Evolutionary conservation across 35 echinoderm and acorn worm genomes (phyloP), one percentile per base, ranked within the genome.

Genomic region (Ptychodera flava): DNA sequence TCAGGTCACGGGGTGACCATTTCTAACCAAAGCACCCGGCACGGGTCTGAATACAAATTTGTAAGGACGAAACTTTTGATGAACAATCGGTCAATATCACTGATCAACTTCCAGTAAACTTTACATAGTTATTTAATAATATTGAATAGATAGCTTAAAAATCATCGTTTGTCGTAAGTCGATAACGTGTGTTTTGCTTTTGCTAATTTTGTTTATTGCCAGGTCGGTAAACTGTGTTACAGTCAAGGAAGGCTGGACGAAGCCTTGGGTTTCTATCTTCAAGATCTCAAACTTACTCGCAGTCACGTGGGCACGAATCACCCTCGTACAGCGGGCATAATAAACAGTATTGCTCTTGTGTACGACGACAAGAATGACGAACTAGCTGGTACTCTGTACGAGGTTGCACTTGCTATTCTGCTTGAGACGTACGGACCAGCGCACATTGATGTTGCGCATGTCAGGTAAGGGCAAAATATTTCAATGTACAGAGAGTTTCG

Each of bases 161-260:
- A n/a, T n/a, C n/a, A n/a, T n/a, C n/a, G n/a, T n/a, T n/a, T n/a
- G n/a, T n/a, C n/a, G n/a, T n/a, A n/a, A n/a, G n/a, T n/a, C n/a
- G n/a, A n/a, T n/a, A n/a, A n/a, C n/a, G n/a, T n/a, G n/a, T n/a
- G n/a, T n/a, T n/a, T n/a, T n/a, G n/a, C n/a, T n/a, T n/a, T n/a
- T n/a, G n/a, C n/a, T n/a, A n/a, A n/a, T n/a, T n/a, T n/a, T n/a
- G n/a, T n/a, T n/a, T n/a, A n/a, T n/a, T n/a, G n/a, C 38, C 35
- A 97, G 94, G 90, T 97, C 52, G 94, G 94, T 33, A 88, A 97
- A 76, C 78, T 97, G 27, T 93, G 78, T 16, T 97, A 97, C 79
- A 85, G 86, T 29, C 94, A 97, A 85, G 89, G 94, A 32, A 80
- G 89, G 1, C 88, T 97, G 27, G 85, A 91, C 31, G 91, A 97